Conservation (phyloP, 2,797 vertebrate genomes). For the Crax fasciolata region DNA sequence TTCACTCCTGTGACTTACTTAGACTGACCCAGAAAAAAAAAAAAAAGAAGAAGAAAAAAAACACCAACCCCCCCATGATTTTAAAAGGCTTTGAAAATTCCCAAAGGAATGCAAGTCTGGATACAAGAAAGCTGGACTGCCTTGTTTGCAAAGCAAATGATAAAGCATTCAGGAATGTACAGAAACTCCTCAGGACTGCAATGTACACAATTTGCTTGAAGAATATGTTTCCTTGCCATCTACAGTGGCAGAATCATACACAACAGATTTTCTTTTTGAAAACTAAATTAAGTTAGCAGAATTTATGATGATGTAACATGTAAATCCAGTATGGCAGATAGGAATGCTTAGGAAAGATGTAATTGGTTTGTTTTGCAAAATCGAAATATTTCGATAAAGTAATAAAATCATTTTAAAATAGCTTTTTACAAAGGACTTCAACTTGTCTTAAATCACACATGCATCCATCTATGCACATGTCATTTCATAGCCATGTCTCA, state of each 20-base stretch:
- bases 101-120: constrained; percentile 59
- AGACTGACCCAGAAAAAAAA: constrained; percentile 79
- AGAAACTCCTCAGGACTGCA: constrained; percentile 5
- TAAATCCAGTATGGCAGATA: neutral
- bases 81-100: constrained; percentile 82
- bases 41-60: neutral
- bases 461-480: neutral
- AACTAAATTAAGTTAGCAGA: neutral
- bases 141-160: constrained; percentile 66
- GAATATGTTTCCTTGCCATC: neutral
- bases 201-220: neutral
- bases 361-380: neutral
- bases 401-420: neutral
- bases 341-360: neutral
- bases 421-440: neutral
- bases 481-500: constrained; percentile 56
- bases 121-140: constrained; percentile 33
- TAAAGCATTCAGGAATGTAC: constrained; percentile 24
- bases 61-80: constrained; percentile 57
- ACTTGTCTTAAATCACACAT: constrained; percentile 35
- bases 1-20: constrained; percentile 79
- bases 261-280: neutral
- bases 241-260: neutral
- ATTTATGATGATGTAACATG: neutral
- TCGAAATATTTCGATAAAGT: neutral